phyloP scores from a whole-genome alignment of 2,888 invertebrate species.

The Cetonia aurata region DNA sequence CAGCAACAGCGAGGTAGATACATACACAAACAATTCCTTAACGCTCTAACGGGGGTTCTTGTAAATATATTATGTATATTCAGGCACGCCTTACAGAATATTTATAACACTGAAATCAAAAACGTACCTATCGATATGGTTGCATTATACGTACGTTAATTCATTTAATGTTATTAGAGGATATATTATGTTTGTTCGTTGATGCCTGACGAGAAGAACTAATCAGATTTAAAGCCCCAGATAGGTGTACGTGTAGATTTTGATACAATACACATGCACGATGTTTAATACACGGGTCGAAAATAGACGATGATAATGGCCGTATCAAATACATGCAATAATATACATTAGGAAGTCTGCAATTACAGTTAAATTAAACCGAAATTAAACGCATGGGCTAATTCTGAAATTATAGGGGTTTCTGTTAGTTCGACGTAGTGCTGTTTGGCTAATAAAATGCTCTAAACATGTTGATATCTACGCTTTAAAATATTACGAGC shows the following conservation, averaged over 20 bases:
- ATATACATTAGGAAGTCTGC: conserved; percentile 16
- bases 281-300: conserved; percentile 4
- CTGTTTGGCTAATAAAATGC: too few species aligned
- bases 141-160: background rate
- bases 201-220: background rate
- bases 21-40: too few species aligned
- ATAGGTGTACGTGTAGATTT: background rate
- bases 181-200: background rate
- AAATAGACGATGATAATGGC: conserved; percentile 2
- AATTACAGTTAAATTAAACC: conserved; percentile 24
- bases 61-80: background rate
- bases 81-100: background rate
- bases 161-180: background rate
- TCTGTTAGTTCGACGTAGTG: background rate
- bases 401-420: conserved; percentile 12
- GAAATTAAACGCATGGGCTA: conserved; percentile 7
- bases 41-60: too few species aligned
- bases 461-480: too few species aligned
- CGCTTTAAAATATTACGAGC: too few species aligned
- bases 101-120: background rate
- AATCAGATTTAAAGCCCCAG: conserved; percentile 10
- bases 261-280: background rate
- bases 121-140: too few species aligned
- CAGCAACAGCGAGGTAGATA: too few species aligned
- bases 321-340: conserved; percentile 15